Percentiles rank a stretch among this genome's conserved stretches.
Evolutionary conservation across 1,140 invertebrate species (phyloP).

Genomic region (Zaprionus lachaisei): DNA sequence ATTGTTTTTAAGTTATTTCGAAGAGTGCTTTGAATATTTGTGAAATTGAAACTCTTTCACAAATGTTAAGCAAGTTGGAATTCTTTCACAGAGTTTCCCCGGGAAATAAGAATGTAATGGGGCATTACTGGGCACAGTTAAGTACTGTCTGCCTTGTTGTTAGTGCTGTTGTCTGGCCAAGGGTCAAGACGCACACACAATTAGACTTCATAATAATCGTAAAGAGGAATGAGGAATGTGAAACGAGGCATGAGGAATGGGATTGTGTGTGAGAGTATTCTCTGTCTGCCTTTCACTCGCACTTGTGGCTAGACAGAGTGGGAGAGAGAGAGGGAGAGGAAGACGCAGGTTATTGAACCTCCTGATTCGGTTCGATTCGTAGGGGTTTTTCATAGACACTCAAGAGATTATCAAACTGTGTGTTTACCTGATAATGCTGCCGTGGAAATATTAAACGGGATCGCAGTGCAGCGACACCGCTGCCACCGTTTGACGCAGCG

Average conservation of each 20-base stretch:
- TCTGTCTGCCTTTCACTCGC: constrained; percentile 42
- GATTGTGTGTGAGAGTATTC: constrained; percentile 9
- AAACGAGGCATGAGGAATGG: background rate
- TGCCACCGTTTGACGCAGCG: constrained; percentile 59
- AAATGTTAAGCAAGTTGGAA: background rate
- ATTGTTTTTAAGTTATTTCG: background rate
- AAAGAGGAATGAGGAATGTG: constrained; percentile 20
- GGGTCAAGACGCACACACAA: constrained; percentile 50
- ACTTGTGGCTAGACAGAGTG: background rate
- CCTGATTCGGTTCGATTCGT: constrained; percentile 7
- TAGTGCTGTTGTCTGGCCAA: constrained; percentile 25
- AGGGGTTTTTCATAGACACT: constrained; percentile 6
- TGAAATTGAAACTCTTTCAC: background rate
- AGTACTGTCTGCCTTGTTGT: background rate
- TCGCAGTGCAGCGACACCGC: constrained; percentile 59
- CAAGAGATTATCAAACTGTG: constrained; percentile 1
- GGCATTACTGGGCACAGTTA: constrained; percentile 9
- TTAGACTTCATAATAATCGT: constrained; percentile 46
- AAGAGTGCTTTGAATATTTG: background rate
- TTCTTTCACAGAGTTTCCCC: constrained; percentile 5
- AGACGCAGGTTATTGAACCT: constrained; percentile 67
- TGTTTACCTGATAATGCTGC: constrained; percentile 80
- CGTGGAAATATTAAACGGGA: constrained; percentile 77
- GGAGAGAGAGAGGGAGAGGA: background rate
- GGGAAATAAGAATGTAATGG: constrained; percentile 15